These are phyloP conservation scores for Teleogryllus oceanicus DNA, from an alignment of 2,888 invertebrate species.

Conservation along the genomic window DNA sequence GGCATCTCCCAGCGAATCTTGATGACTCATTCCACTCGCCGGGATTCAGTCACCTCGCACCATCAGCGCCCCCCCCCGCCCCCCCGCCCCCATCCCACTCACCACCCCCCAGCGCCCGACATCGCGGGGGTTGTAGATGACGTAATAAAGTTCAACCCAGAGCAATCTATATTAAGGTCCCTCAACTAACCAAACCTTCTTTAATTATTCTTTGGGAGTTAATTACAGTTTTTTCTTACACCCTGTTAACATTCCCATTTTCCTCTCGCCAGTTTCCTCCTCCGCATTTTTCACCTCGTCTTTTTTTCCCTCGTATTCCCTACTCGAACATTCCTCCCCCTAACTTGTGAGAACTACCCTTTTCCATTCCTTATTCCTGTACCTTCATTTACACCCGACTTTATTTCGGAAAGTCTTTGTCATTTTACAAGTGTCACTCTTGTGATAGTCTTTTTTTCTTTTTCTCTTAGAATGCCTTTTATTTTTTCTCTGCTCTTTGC, in stretches of 20 bases:
- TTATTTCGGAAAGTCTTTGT: conserved; percentile 18
- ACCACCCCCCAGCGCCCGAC: neutral
- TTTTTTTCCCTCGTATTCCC: neutral
- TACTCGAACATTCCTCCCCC: neutral
- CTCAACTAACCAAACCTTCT: conserved; percentile 18
- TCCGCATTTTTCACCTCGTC: neutral
- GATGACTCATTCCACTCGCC: too few species aligned
- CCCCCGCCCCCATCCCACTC: too few species aligned
- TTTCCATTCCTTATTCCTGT: conserved; percentile 18
- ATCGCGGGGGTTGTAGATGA: neutral
- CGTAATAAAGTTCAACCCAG: conserved; percentile 7
- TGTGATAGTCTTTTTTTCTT: neutral
- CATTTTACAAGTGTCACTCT: conserved; percentile 18
- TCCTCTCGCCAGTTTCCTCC: neutral
- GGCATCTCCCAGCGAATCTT: too few species aligned
- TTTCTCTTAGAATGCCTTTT: conserved; percentile 10
- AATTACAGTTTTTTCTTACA: conserved; percentile 10
- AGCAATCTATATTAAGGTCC: conserved; percentile 1
- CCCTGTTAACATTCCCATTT: conserved; percentile 18
- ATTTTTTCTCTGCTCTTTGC: neutral
- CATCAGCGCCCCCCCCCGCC: too few species aligned
- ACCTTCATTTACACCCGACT: conserved; percentile 10
- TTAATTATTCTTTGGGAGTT: conserved; percentile 1
- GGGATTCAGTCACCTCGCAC: too few species aligned
- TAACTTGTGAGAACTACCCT: neutral